These are phyloP conservation scores for Piaya cayana DNA, from an alignment of 2,113 vertebrate species.

Conservation along the genomic window DNA sequence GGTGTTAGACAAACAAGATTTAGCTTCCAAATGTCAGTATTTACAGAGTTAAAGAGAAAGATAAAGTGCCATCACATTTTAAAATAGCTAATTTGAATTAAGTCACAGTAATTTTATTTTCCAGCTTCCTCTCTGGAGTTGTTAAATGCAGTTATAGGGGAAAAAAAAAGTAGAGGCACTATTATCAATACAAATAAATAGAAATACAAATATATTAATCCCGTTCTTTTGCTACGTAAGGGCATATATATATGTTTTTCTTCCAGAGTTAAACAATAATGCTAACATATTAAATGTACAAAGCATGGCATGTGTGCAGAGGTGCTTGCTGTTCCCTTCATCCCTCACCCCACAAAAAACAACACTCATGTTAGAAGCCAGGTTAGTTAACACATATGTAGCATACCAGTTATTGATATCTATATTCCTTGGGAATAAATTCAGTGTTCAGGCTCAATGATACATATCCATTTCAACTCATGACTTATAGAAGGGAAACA, in stretches of 20 bases:
- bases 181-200: not conserved
- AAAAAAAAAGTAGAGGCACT: not conserved
- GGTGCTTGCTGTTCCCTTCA: not conserved
- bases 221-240: not conserved
- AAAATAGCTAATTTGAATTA: not conserved
- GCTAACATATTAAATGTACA: not conserved
- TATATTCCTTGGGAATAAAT: not conserved
- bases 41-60: not conserved
- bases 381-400: not conserved
- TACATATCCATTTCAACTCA: not conserved
- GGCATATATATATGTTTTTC: not conserved
- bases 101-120: not conserved
- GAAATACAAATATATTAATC: not conserved
- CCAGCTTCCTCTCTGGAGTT: not conserved
- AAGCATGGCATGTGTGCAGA: not conserved
- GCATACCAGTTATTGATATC: not conserved
- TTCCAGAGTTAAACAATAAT: not conserved
- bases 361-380: not conserved
- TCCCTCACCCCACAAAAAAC: not conserved
- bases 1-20: not conserved
- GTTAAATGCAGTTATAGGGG: not conserved
- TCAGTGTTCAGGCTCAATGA: not conserved
- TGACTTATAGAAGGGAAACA: not conserved
- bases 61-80: not conserved
- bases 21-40: not conserved